phyloP scores from a whole-genome alignment of 1,140 invertebrate genomes.

The Triops cancriformis region DNA sequence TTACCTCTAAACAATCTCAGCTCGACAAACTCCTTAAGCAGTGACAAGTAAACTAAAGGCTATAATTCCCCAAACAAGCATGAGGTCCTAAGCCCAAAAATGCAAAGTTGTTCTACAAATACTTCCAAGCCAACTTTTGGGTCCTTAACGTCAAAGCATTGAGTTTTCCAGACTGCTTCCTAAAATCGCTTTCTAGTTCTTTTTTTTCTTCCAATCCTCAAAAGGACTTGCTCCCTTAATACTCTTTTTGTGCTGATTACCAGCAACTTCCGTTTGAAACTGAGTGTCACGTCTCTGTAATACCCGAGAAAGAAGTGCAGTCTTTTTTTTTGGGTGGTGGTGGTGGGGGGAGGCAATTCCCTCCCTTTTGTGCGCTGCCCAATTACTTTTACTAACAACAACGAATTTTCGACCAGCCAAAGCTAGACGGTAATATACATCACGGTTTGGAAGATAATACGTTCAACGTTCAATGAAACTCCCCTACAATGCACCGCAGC shows the following conservation, averaged over 20 bases:
- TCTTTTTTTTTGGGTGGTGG: background rate
- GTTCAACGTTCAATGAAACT: no score
- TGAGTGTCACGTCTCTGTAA: conserved; percentile 5
- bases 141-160: background rate
- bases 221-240: background rate
- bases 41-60: background rate
- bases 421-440: background rate
- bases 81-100: background rate
- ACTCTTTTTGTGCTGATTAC: background rate
- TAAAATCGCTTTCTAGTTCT: background rate
- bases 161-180: background rate
- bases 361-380: background rate
- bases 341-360: no score
- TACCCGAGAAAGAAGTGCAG: background rate
- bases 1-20: background rate
- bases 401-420: background rate
- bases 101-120: background rate
- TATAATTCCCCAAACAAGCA: background rate
- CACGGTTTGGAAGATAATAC: background rate
- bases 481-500: no score
- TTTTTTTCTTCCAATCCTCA: background rate
- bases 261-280: conserved; percentile 9
- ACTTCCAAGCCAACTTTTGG: background rate
- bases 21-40: background rate
- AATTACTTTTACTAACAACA: background rate